These are phyloP conservation scores for Machimus rusticus DNA, from an alignment of 2,888 invertebrate genomes.

Conservation along the genomic window DNA sequence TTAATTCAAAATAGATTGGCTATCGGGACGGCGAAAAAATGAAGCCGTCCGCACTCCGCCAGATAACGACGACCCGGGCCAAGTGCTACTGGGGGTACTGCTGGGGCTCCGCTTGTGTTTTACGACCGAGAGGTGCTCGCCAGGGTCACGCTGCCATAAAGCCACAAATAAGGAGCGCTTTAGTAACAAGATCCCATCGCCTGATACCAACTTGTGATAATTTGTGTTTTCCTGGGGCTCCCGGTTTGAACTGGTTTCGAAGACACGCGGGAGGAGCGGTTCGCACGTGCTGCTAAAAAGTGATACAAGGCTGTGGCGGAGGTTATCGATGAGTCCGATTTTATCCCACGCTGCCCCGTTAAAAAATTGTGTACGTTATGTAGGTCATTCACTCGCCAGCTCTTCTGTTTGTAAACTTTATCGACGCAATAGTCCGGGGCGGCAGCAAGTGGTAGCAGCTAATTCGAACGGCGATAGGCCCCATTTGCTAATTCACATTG, in stretches of 20 bases:
- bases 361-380: not conserved
- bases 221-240: not conserved
- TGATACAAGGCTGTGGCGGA: not conserved
- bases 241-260: not conserved
- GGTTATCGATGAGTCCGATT: not conserved
- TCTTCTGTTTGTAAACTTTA: not conserved
- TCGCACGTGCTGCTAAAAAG: not conserved
- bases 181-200: not conserved
- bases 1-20: not conserved
- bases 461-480: too few relatives aligned
- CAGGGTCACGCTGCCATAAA: not conserved
- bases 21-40: not conserved
- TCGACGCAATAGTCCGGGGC: not conserved
- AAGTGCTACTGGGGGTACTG: not conserved
- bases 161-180: not conserved
- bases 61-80: not conserved
- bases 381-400: not conserved
- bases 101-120: not conserved
- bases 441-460: too few relatives aligned
- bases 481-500: too few relatives aligned
- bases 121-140: not conserved
- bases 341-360: not conserved
- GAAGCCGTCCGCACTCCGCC: not conserved
- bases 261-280: not conserved
- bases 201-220: not conserved